Evolutionary conservation across 1,140 invertebrate species (phyloP).

Genomic region (Eufriesea mexicana): DNA sequence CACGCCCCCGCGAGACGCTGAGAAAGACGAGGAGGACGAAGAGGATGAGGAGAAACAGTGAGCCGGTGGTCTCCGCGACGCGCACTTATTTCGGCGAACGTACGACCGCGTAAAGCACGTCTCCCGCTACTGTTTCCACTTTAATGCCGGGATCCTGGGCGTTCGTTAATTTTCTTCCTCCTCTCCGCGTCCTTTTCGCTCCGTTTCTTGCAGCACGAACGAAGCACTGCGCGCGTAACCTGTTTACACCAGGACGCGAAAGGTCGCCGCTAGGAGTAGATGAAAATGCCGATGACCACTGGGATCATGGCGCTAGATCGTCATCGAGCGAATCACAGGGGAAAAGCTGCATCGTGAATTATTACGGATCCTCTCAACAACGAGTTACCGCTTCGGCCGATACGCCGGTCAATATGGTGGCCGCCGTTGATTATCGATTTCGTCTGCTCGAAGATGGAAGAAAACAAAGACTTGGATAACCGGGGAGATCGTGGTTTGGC

Average conservation of each 20-base stretch:
- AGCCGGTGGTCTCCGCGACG: slow-evolving; percentile 16
- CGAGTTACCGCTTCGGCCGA: slow-evolving; percentile 21
- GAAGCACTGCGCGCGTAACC: not conserved
- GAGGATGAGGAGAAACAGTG: not conserved
- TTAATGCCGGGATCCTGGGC: slow-evolving; percentile 34
- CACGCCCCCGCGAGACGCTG: not conserved
- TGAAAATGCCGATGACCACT: slow-evolving; percentile 3
- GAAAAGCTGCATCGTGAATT: slow-evolving; percentile 2
- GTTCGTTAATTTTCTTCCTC: slow-evolving; percentile 59
- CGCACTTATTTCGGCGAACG: slow-evolving; percentile 55
- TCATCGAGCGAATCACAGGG: slow-evolving; percentile 22
- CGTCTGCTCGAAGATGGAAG: not conserved
- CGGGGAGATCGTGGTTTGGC: not conserved
- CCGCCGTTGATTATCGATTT: slow-evolving; percentile 20
- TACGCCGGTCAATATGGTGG: not conserved
- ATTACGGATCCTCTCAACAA: slow-evolving; percentile 35
- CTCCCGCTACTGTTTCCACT: slow-evolving; percentile 34
- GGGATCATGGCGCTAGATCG: not conserved
- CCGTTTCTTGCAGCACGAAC: not conserved
- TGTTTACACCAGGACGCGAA: not conserved
- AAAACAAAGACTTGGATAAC: not conserved
- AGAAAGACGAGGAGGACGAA: not conserved
- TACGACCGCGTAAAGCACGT: slow-evolving; percentile 31
- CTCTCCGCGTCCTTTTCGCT: not conserved
- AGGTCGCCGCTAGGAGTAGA: not conserved